Evolutionary conservation across 1,140 invertebrate genomes (phyloP).

Genomic region (Meloidogyne exigua): DNA sequence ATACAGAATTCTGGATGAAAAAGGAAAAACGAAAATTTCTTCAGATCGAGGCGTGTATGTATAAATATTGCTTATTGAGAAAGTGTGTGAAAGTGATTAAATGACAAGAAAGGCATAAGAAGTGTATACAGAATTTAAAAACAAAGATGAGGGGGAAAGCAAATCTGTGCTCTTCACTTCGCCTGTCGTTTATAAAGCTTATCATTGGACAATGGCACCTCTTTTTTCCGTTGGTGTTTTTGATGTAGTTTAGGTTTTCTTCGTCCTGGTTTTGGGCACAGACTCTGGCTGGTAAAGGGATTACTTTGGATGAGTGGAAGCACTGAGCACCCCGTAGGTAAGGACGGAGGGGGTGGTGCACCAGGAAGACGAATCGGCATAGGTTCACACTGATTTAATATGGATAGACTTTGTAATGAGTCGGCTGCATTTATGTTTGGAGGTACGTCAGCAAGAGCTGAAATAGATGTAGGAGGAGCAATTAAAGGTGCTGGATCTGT

Average conservation of each 20-base stretch:
- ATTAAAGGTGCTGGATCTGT: slow-evolving; percentile 34
- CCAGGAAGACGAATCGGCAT: slow-evolving; percentile 34
- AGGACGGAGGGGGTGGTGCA: slow-evolving; percentile 36
- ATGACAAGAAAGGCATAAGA: background rate
- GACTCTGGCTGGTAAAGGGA: slow-evolving; percentile 20
- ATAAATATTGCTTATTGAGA: background rate
- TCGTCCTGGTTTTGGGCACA: slow-evolving; percentile 37
- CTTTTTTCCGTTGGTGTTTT: slow-evolving; percentile 22
- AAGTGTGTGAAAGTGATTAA: background rate
- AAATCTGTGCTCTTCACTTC: background rate
- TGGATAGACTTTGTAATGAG: background rate
- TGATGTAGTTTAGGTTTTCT: slow-evolving; percentile 27
- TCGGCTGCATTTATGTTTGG: background rate
- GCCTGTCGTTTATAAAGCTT: slow-evolving; percentile 21
- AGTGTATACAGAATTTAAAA: too few relatives aligned
- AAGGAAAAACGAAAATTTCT: too few relatives aligned
- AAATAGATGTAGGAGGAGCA: background rate
- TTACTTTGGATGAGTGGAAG: slow-evolving; percentile 44
- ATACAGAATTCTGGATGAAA: too few relatives aligned
- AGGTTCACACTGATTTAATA: background rate
- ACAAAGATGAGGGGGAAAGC: background rate
- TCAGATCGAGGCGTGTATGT: background rate
- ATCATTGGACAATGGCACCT: background rate
- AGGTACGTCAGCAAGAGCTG: background rate
- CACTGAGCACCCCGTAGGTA: background rate